Evolutionary conservation across 2,113 vertebrate genomes (phyloP).

Genomic region (Sigmodon hispidus): DNA sequence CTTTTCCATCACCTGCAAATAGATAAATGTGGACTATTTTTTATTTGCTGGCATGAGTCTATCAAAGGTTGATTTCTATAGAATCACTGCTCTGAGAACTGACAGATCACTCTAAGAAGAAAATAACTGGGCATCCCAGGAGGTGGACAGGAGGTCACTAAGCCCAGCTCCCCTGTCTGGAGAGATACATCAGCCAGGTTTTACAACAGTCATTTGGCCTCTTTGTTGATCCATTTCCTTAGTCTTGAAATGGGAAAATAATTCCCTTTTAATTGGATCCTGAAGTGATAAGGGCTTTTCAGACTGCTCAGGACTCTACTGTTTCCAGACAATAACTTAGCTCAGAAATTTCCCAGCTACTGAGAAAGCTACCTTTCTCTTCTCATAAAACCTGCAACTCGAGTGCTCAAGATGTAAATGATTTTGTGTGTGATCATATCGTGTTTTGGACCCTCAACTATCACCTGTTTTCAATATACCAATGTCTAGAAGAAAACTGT

Average conservation of each 20-base stretch:
- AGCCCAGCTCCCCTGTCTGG: constrained; percentile 66
- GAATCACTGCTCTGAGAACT: constrained; percentile 58
- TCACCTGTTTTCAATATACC: background rate
- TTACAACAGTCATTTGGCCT: constrained; percentile 62
- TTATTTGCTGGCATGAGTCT: constrained; percentile 65
- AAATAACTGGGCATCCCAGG: constrained; percentile 67
- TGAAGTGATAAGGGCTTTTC: constrained; percentile 69
- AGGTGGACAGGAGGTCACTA: background rate
- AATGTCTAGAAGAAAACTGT: background rate
- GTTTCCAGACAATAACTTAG: constrained; percentile 56
- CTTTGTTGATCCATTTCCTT: constrained; percentile 79
- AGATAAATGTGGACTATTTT: constrained; percentile 42
- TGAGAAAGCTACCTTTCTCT: constrained; percentile 53
- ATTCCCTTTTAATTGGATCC: constrained; percentile 82
- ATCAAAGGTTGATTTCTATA: constrained; percentile 57
- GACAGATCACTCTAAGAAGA: constrained; percentile 65
- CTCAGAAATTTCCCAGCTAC: constrained; percentile 58
- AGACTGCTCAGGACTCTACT: constrained; percentile 36
- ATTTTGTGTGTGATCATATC: background rate
- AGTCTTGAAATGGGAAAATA: constrained; percentile 75
- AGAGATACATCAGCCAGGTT: constrained; percentile 64
- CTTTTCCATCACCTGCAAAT: constrained; percentile 18
- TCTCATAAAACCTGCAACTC: constrained; percentile 25
- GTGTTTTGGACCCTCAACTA: background rate
- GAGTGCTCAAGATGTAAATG: background rate